Percentiles rank a stretch among this genome's conserved stretches.
phyloP scores from a whole-genome alignment of 2,888 invertebrate species.

The Acleris emargana region DNA sequence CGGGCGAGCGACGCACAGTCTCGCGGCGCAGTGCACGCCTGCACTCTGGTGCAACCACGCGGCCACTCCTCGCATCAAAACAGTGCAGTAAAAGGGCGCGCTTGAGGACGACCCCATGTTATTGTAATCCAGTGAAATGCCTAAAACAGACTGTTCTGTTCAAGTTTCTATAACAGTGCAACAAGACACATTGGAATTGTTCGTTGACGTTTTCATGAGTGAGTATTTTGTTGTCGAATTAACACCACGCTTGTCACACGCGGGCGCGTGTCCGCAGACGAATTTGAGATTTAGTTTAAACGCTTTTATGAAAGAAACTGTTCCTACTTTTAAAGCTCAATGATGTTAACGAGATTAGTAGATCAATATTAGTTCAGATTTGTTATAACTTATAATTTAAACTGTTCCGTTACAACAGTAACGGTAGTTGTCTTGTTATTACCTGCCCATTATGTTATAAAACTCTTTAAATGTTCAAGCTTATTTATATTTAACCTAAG shows the following conservation, averaged over 20 bases:
- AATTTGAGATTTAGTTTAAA: no score
- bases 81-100: slow-evolving; percentile 36
- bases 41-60: slow-evolving; percentile 43
- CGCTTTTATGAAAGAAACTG: no score
- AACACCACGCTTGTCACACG: background rate
- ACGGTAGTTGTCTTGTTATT: no score
- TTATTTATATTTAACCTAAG: no score
- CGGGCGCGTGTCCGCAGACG: no score
- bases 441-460: no score
- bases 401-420: no score
- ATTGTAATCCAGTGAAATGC: slow-evolving; percentile 75
- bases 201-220: slow-evolving; percentile 83
- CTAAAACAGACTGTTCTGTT: slow-evolving; percentile 78
- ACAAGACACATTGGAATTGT: slow-evolving; percentile 75
- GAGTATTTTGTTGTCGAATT: slow-evolving; percentile 52
- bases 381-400: no score
- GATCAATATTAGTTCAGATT: no score
- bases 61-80: slow-evolving; percentile 37
- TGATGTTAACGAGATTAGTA: no score
- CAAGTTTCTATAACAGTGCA: slow-evolving; percentile 78
- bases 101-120: slow-evolving; percentile 55
- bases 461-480: no score
- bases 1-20: slow-evolving; percentile 75
- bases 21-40: slow-evolving; percentile 64
- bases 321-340: no score